phyloP scores from a whole-genome alignment of 2,888 invertebrate species.

The Nephrotoma guestfalica region DNA sequence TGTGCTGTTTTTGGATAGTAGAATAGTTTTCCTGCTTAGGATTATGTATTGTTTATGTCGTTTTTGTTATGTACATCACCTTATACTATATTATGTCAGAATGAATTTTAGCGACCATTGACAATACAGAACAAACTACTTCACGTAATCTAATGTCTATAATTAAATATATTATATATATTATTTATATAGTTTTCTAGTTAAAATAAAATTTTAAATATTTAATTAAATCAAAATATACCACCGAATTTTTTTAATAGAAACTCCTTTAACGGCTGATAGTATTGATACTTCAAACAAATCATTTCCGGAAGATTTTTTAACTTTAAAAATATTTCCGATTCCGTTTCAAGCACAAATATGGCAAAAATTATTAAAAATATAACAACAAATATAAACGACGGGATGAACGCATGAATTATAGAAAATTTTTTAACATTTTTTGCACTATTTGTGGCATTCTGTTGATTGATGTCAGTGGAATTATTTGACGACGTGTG shows the following conservation, averaged over 20 bases:
- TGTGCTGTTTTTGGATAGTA: background rate
- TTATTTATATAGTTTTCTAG: background rate
- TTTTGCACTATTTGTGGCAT: slow-evolving; percentile 25
- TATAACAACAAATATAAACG: slow-evolving; percentile 57
- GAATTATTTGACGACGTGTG: slow-evolving; percentile 10
- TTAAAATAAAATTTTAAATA: background rate
- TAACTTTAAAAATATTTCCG: slow-evolving; percentile 50
- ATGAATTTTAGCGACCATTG: background rate
- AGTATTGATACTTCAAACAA: slow-evolving; percentile 62
- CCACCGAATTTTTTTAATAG: slow-evolving; percentile 22
- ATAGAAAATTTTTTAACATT: slow-evolving; percentile 42
- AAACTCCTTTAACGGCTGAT: slow-evolving; percentile 69
- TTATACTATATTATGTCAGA: background rate
- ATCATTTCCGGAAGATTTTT: slow-evolving; percentile 64
- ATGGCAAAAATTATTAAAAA: slow-evolving; percentile 52
- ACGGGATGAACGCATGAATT: slow-evolving; percentile 59
- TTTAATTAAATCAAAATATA: background rate
- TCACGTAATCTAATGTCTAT: background rate
- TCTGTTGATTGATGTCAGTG: slow-evolving; percentile 18
- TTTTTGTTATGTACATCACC: background rate
- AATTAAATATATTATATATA: background rate
- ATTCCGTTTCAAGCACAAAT: slow-evolving; percentile 65
- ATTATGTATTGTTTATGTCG: background rate
- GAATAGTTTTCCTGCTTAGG: background rate
- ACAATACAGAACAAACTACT: background rate